phyloP scores from a whole-genome alignment of 2,113 vertebrate species.

The Halichoeres trimaculatus region DNA sequence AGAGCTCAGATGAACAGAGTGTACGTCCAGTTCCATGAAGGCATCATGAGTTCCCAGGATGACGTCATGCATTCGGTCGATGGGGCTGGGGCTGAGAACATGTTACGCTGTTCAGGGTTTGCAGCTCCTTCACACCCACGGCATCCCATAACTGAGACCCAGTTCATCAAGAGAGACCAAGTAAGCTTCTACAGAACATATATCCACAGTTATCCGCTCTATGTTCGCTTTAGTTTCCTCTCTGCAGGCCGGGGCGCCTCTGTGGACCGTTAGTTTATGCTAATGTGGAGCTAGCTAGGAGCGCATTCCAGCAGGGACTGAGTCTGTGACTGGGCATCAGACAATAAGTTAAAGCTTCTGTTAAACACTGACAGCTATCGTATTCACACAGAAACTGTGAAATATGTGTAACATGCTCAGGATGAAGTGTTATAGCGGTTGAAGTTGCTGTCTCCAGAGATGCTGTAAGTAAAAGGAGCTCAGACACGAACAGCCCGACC shows the following conservation, averaged over 20 bases:
- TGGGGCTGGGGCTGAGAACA: constrained; percentile 59
- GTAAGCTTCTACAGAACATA: constrained; percentile 45
- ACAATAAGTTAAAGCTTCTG: accelerated
- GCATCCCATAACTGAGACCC: constrained; percentile 27
- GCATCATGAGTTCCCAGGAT: constrained; percentile 37
- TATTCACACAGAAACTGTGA: accelerated
- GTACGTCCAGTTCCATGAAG: constrained; percentile 23
- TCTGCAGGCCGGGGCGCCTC: neutral
- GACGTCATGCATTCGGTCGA: constrained; percentile 58
- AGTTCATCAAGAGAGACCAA: constrained; percentile 22
- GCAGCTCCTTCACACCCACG: constrained; percentile 11
- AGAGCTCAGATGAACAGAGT: constrained; percentile 9
- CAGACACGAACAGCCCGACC: constrained; percentile 13
- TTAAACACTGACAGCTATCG: accelerated
- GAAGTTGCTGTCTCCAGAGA: constrained; percentile 25
- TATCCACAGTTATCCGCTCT: accelerated
- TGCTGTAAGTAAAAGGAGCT: constrained; percentile 15
- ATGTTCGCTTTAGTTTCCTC: neutral
- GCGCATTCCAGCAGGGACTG: constrained; percentile 47
- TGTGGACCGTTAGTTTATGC: constrained; percentile 14
- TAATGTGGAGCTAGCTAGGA: constrained; percentile 64
- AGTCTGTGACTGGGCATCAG: neutral
- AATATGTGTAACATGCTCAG: neutral
- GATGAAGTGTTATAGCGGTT: neutral
- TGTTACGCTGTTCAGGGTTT: constrained; percentile 52